phyloP scores from a whole-genome alignment of 2,888 invertebrate species.

The Epistrophella euchroma region DNA sequence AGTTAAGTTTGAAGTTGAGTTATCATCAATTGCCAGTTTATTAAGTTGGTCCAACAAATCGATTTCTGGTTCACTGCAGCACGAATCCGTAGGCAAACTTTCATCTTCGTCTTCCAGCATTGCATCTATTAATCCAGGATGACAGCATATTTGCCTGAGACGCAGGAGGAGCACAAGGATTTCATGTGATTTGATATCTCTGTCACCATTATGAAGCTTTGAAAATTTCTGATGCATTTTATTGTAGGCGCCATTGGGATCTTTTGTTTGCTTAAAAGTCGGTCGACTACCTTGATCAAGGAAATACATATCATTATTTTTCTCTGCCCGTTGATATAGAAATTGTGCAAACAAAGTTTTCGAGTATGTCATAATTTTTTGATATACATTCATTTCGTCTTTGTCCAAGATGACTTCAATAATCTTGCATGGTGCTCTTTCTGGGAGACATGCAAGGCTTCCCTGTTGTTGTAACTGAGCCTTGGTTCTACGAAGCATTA shows the following conservation, averaged over 20 bases:
- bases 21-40: constrained; percentile 85
- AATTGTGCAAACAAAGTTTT: constrained; percentile 91
- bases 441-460: constrained; percentile 87
- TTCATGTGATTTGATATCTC: constrained; percentile 87
- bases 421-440: constrained; percentile 85
- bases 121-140: constrained; percentile 91
- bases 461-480: constrained; percentile 89
- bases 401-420: constrained; percentile 87
- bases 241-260: constrained; percentile 85
- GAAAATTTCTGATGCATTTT: constrained; percentile 88
- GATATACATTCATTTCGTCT: constrained; percentile 91
- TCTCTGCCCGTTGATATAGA: constrained; percentile 90
- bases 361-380: constrained; percentile 89
- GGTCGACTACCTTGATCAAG: constrained; percentile 77
- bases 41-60: constrained; percentile 88
- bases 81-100: constrained; percentile 76
- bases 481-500: constrained; percentile 96
- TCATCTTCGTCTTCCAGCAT: constrained; percentile 85
- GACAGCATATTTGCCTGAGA: constrained; percentile 94
- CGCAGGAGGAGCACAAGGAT: constrained; percentile 93
- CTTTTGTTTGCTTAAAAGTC: constrained; percentile 81
- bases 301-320: constrained; percentile 83
- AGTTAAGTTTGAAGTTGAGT: constrained; percentile 22
- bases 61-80: constrained; percentile 84
- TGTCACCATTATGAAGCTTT: constrained; percentile 85